Base-by-base conservation (phyloP, 2,888 invertebrate species). In the Dorcus hopei region DNA sequence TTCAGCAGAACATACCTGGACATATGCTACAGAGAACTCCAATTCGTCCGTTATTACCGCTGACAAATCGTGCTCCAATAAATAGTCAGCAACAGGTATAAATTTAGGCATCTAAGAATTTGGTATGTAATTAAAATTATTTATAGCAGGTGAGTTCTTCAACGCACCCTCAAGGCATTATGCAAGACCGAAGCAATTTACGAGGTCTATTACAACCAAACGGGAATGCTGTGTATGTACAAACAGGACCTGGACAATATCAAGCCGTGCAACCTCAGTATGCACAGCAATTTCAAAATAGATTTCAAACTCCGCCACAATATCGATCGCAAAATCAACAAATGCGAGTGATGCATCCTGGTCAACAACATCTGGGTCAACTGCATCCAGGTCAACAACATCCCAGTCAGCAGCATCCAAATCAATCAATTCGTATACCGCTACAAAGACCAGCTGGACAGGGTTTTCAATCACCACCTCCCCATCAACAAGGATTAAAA, bases 131-230 rank as follows among this genome's bases (percentile, higher is more conserved):
- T 33, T 11, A 14, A 19, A 53, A 3, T 19, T 56, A 42, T 42
- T 52, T 51, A 49, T 63, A 59, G 54, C 75, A 82, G 78, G 82
- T 83, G 16, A 82, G 83, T 4, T 83, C 83, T 3, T 83, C 83
- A 0, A 83, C 85, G 9, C 86, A 86, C 78, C 86, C 86, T 11
- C 85, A 84, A 63, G 79, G 80, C 9, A 76, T 80, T 67, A 66
- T 77, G 66, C 74, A 74, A 33, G 77, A 77, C 58, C 69, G 77
- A 14, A 74, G 72, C 60, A 77, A 79, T 61, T 68, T 80, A 43
- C 68, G 79, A 4, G 77, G 78, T 48, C 70, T 80, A n/a, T 63
- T 80, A 38, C 79, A 78, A 67, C 78, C 77, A 1, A 72, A 71
- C 47, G 68, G 66, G 19, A 69, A 66, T 54, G 71, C 77, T 3